A percentile compares a stretch with the other conserved stretches of the same genome.
These are phyloP conservation scores for mouse (Mus musculus) DNA, from an alignment of 2,113 vertebrate genomes.

Conservation along the genomic window GRCm39 chr5:116428001-116428500, in stretches of 20 bases:
- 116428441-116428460: neutral
- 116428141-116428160: neutral
- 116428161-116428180: neutral
- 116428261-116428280: neutral
- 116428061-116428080: neutral
- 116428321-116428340: neutral
- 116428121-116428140: constrained; percentile 9
- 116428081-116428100: neutral
- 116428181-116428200: neutral
- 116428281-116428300: neutral
- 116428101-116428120: constrained; percentile 8
- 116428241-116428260: neutral
- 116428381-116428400: neutral
- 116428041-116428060: neutral
- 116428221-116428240: neutral
- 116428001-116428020: neutral
- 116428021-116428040: neutral
- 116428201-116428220: neutral
- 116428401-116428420: neutral
- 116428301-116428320: neutral
- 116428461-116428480: neutral
- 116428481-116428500: neutral
- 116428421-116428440: neutral
- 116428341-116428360: neutral
- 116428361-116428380: neutral